Conservation (phyloP, 2,888 invertebrate species). For the Papilio gigon region DNA sequence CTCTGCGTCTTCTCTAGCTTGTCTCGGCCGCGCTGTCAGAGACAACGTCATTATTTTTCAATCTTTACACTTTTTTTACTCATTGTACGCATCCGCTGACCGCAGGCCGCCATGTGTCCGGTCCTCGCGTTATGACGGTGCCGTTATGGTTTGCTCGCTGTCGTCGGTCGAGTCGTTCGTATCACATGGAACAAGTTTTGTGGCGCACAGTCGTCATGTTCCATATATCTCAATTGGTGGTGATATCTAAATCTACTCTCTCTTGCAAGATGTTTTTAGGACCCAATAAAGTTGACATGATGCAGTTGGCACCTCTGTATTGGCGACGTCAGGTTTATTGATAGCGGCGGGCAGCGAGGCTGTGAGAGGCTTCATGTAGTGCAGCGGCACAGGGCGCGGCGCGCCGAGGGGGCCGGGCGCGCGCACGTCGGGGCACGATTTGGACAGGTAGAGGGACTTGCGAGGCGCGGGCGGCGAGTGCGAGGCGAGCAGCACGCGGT, state of each 20-base stretch:
- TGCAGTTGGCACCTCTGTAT: neutral
- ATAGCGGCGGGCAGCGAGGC: slow-evolving; percentile 63
- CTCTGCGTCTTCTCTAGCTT: slow-evolving; percentile 57
- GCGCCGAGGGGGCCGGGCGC: slow-evolving; percentile 48
- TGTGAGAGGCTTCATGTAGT: slow-evolving; percentile 42
- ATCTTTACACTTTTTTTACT: no score
- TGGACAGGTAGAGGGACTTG: slow-evolving; percentile 84
- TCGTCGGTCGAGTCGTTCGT: no score
- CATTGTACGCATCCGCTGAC: no score
- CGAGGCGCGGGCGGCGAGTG: slow-evolving; percentile 76
- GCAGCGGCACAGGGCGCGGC: slow-evolving; percentile 46
- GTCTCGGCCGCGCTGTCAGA: slow-evolving; percentile 31
- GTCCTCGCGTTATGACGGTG: no score
- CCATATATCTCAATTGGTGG: no score
- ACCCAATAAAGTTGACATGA: neutral
- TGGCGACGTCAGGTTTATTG: slow-evolving; percentile 49
- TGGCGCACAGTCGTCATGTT: no score
- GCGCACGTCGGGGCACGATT: slow-evolving; percentile 90
- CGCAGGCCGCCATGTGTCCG: no score
- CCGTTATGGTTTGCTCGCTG: no score
- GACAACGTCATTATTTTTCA: no score
- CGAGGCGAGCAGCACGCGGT: slow-evolving; percentile 92
- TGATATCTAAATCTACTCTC: no score
- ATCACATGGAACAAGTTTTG: no score
- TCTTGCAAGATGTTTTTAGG: neutral